Percentiles rank a stretch among this genome's conserved stretches.
Evolutionary conservation across 1,140 invertebrate species (phyloP).

Genomic region (Drosophila virilis): DNA sequence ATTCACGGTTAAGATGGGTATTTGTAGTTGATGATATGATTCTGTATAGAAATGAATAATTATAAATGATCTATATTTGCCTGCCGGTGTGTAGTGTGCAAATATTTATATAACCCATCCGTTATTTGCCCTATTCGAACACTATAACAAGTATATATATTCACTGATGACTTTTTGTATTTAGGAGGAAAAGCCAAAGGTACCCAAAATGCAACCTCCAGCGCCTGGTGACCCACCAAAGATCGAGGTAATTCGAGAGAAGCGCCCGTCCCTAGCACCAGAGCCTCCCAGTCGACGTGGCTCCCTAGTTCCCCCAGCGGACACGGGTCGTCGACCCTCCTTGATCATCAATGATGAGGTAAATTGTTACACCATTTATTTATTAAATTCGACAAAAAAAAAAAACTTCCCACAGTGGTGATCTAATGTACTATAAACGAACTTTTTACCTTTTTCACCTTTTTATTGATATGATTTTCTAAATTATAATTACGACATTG

Average conservation of each 20-base stretch:
- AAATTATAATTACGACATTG: background rate
- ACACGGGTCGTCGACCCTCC: slow-evolving; percentile 92
- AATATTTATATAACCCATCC: too few relatives aligned
- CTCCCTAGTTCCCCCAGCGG: slow-evolving; percentile 93
- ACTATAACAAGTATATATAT: background rate
- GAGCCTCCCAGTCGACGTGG: slow-evolving; percentile 90
- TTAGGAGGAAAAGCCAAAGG: slow-evolving; percentile 85
- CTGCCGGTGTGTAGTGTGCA: too few relatives aligned
- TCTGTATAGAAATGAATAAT: too few relatives aligned
- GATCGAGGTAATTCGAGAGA: slow-evolving; percentile 93
- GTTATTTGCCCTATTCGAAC: too few relatives aligned
- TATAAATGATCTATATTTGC: too few relatives aligned
- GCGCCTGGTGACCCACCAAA: slow-evolving; percentile 90
- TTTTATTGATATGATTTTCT: background rate
- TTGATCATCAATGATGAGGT: slow-evolving; percentile 97
- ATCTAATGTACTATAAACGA: background rate
- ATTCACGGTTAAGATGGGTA: too few relatives aligned
- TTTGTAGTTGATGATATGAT: too few relatives aligned
- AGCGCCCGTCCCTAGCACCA: slow-evolving; percentile 91
- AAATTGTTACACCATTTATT: slow-evolving; percentile 68
- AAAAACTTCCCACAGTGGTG: background rate
- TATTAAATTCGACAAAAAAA: background rate
- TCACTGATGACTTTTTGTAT: slow-evolving; percentile 9
- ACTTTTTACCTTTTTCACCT: too few relatives aligned
- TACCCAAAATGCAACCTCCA: slow-evolving; percentile 90